Percentiles rank a stretch among this genome's conserved stretches.
Conservation (phyloP, 2,888 invertebrate genomes). For the Itoplectis maculator region DNA sequence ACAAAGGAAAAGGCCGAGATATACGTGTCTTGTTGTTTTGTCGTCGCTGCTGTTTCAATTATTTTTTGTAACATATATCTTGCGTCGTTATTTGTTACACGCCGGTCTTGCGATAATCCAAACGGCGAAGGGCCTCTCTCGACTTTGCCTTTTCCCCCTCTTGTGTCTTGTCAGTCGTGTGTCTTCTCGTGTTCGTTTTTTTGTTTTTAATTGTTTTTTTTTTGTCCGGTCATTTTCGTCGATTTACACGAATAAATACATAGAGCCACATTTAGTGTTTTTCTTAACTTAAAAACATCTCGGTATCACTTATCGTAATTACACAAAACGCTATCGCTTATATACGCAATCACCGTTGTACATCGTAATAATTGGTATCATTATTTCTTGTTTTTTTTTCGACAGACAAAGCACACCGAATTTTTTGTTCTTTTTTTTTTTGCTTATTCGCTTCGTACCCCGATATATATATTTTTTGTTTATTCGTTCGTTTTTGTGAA, state of each 20-base stretch:
- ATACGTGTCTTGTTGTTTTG: conserved; percentile 14
- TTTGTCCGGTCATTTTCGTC: background rate
- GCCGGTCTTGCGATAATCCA: conserved; percentile 44
- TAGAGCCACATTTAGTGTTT: conserved; percentile 73
- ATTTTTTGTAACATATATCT: conserved; percentile 18
- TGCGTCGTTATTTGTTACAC: conserved; percentile 35
- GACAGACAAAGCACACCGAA: conserved; percentile 70
- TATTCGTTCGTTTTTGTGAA: conserved; percentile 62
- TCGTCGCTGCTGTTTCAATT: background rate
- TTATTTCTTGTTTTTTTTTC: conserved; percentile 43
- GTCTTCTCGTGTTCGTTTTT: background rate
- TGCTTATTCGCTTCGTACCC: conserved; percentile 11
- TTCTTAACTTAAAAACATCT: conserved; percentile 65
- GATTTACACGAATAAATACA: conserved; percentile 67
- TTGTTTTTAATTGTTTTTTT: background rate
- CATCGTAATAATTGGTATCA: conserved; percentile 41
- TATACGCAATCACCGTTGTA: conserved; percentile 51
- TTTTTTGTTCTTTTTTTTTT: conserved; percentile 49
- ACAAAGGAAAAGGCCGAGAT: conserved; percentile 47
- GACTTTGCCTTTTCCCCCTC: conserved; percentile 16
- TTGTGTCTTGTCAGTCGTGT: no score
- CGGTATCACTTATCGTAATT: conserved; percentile 60
- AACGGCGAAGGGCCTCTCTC: conserved; percentile 24
- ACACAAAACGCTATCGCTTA: conserved; percentile 49
- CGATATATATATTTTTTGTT: background rate